Evolutionary conservation across 1,140 invertebrate species (phyloP).

Genomic region (Pentalonia nigronervosa): DNA sequence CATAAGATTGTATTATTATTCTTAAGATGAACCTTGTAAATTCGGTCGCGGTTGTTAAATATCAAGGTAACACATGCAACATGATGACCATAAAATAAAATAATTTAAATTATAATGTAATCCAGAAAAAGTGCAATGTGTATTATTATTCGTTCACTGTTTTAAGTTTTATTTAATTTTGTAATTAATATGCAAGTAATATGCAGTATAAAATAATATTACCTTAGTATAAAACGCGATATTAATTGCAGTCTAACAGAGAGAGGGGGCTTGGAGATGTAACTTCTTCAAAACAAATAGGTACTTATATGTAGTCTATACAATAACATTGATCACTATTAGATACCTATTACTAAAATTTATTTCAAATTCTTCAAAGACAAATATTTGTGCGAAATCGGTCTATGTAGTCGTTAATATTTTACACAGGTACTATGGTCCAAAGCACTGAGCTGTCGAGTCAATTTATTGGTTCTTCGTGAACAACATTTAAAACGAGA

Average conservation of each 20-base stretch:
- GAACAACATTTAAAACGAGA: neutral
- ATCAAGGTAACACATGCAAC: neutral
- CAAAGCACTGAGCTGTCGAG: neutral
- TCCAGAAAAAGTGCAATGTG: neutral
- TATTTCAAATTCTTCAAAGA: neutral
- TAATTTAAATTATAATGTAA: neutral
- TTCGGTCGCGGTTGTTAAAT: neutral
- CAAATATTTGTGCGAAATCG: neutral
- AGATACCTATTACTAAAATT: neutral
- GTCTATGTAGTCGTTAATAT: neutral
- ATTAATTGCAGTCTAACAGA: neutral
- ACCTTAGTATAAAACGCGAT: neutral
- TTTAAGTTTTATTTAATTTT: neutral
- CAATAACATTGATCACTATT: neutral
- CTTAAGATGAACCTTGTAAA: conserved; percentile 8
- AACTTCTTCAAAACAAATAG: neutral
- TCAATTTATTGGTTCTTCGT: neutral
- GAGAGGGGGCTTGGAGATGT: neutral
- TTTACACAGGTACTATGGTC: neutral
- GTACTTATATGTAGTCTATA: neutral
- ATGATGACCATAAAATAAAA: neutral
- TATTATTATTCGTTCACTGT: neutral
- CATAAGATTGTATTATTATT: conserved; percentile 4
- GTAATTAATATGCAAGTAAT: neutral
- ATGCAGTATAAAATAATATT: neutral